Percentiles rank a stretch among this genome's conserved stretches.
Evolutionary conservation across 2,888 invertebrate genomes (phyloP).

Genomic region (Drosophila phalerata): DNA sequence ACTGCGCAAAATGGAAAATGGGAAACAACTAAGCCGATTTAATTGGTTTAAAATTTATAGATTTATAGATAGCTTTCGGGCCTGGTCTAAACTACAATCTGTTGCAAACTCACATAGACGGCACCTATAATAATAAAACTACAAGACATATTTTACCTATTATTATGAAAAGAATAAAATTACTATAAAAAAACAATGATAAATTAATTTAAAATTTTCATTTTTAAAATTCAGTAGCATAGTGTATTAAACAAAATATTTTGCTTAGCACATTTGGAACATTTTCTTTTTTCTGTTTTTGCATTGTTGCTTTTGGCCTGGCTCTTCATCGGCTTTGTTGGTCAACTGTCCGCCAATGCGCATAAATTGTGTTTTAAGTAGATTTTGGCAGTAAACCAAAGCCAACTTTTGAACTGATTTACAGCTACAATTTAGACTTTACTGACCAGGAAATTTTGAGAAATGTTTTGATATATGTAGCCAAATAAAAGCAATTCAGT

Average conservation of each 20-base stretch:
- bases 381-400: neutral
- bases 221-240: no score
- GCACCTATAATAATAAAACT: no score
- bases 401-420: neutral
- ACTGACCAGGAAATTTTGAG: neutral
- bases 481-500: no score
- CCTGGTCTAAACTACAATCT: slow-evolving; percentile 4
- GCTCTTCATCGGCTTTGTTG: slow-evolving; percentile 6
- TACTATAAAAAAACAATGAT: no score
- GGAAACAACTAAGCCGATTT: slow-evolving; percentile 54
- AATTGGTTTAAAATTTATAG: slow-evolving; percentile 59
- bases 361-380: slow-evolving; percentile 7
- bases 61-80: neutral
- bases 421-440: neutral
- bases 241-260: slow-evolving; percentile 4
- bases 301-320: slow-evolving; percentile 6
- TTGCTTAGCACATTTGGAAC: neutral
- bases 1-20: slow-evolving; percentile 3
- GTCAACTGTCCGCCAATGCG: slow-evolving; percentile 1
- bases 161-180: neutral
- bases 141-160: no score
- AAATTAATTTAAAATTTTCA: no score
- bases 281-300: neutral
- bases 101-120: neutral
- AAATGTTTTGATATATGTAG: no score